These are phyloP conservation scores for Antennarius striatus DNA, from an alignment of 2,113 vertebrate genomes.

Conservation along the genomic window DNA sequence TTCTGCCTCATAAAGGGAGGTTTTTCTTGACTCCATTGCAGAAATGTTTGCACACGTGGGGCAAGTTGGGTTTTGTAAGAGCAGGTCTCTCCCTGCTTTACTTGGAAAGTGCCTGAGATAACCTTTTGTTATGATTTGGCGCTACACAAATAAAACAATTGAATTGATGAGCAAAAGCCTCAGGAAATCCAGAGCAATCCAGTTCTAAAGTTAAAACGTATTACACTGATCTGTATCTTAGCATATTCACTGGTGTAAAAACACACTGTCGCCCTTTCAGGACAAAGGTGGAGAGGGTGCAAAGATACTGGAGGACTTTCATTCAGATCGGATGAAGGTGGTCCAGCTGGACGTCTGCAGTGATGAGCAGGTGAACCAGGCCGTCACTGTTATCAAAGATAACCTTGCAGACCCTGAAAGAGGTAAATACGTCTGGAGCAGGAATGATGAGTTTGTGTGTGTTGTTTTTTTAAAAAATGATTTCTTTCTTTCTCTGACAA, in stretches of 20 bases:
- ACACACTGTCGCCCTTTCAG: constrained; percentile 52
- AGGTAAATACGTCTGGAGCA: constrained; percentile 64
- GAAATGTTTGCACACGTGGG: too few relatives aligned
- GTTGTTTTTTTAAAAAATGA: not conserved
- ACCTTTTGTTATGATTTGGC: too few relatives aligned
- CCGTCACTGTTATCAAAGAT: constrained; percentile 75
- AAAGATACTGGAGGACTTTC: constrained; percentile 75
- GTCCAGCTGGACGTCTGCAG: constrained; percentile 88
- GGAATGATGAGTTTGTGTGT: not conserved
- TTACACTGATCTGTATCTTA: too few relatives aligned
- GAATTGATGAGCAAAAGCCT: too few relatives aligned
- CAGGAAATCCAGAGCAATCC: too few relatives aligned
- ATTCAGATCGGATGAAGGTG: constrained; percentile 84
- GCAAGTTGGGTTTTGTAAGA: too few relatives aligned
- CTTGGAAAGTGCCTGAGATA: too few relatives aligned
- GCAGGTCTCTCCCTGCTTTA: too few relatives aligned
- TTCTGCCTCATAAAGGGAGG: too few relatives aligned
- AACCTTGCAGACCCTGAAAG: constrained; percentile 75
- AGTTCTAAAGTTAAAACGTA: too few relatives aligned
- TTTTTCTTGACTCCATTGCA: too few relatives aligned
- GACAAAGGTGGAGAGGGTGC: constrained; percentile 80
- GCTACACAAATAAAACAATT: too few relatives aligned
- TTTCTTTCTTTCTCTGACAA: not conserved
- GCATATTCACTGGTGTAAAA: not conserved
- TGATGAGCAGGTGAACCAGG: constrained; percentile 82